Conservation (phyloP, 2,113 vertebrate genomes). For the Lagopus leucura region DNA sequence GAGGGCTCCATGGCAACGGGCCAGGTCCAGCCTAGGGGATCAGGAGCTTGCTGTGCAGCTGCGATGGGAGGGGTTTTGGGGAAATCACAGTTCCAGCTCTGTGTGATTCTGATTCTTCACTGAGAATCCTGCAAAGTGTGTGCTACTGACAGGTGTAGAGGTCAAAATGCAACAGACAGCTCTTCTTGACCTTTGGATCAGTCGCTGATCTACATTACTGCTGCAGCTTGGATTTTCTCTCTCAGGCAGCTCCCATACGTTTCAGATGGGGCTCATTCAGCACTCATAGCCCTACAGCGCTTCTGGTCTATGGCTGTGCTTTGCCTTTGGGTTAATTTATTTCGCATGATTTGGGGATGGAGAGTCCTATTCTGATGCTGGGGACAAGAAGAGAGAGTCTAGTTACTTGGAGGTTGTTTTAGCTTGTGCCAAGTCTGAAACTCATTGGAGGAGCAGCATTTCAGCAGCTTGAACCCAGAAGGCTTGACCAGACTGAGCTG, state of each 20-base stretch:
- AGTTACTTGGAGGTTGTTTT: background rate
- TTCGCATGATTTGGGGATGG: background rate
- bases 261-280: background rate
- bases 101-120: background rate
- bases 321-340: background rate
- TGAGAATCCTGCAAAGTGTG: background rate
- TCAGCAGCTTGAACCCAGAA: background rate
- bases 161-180: background rate
- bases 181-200: slow-evolving; percentile 3
- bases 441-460: background rate
- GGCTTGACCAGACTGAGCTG: background rate
- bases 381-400: background rate
- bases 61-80: background rate
- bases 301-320: background rate
- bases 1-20: background rate
- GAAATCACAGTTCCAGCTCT: background rate
- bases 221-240: background rate
- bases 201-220: background rate
- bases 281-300: background rate
- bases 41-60: background rate
- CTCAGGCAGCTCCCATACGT: background rate
- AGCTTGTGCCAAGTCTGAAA: background rate
- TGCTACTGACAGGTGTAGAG: background rate
- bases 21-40: background rate
- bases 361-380: background rate